These are phyloP conservation scores for Aleiodes testaceus DNA, from an alignment of 2,888 invertebrate species.

Conservation along the genomic window DNA sequence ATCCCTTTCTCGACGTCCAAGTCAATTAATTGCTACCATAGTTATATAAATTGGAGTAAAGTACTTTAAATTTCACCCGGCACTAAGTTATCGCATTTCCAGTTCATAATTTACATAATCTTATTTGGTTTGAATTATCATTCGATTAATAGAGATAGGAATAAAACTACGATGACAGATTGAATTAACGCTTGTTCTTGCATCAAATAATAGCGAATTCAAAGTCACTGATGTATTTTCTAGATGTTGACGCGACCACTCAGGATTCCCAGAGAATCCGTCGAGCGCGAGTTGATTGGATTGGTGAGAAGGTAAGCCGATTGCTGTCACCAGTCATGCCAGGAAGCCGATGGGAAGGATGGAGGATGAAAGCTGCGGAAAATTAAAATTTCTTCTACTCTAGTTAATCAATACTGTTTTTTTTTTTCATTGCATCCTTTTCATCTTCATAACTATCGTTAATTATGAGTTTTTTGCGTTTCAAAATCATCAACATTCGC, in stretches of 20 bases:
- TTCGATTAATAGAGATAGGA: no score
- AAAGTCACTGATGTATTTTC: slow-evolving; percentile 25
- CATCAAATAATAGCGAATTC: background rate
- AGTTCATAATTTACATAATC: slow-evolving; percentile 6
- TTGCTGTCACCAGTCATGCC: slow-evolving; percentile 38
- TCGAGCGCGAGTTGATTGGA: slow-evolving; percentile 36
- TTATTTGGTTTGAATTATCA: background rate
- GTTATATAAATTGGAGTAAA: slow-evolving; percentile 28
- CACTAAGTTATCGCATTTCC: slow-evolving; percentile 10
- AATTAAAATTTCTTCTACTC: slow-evolving; percentile 31
- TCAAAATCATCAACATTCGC: no score
- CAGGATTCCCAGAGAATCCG: slow-evolving; percentile 14
- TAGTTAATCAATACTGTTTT: slow-evolving; percentile 10
- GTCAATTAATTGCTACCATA: slow-evolving; percentile 29
- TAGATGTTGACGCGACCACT: slow-evolving; percentile 29
- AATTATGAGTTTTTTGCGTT: no score
- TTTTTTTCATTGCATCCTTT: background rate
- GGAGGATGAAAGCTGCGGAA: slow-evolving; percentile 31
- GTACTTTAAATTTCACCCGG: slow-evolving; percentile 14
- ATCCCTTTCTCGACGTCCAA: slow-evolving; percentile 27
- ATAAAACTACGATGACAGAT: no score
- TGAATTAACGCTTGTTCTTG: no score
- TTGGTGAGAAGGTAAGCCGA: slow-evolving; percentile 36
- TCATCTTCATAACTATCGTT: background rate
- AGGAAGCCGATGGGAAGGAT: slow-evolving; percentile 31